Percentiles rank a stretch among this genome's conserved stretches.
Evolutionary conservation across 2,113 vertebrate species (phyloP).

Genomic region (Eubucco bourcierii): DNA sequence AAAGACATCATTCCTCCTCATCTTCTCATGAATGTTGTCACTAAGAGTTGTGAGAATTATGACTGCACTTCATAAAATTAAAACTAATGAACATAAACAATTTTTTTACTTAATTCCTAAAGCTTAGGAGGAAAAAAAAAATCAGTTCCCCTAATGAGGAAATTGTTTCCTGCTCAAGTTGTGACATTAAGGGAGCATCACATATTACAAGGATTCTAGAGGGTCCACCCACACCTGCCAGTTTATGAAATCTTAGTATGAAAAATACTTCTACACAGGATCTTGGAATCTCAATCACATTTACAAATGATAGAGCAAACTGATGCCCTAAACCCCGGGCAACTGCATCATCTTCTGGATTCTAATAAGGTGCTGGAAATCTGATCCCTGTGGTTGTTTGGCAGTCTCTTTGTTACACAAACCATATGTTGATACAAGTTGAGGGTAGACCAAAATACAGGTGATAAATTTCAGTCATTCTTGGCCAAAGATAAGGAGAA

Average conservation of each 20-base stretch:
- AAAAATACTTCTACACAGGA: neutral
- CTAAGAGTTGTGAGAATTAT: conserved; percentile 3
- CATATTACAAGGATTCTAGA: neutral
- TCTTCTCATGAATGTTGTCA: neutral
- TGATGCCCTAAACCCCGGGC: neutral
- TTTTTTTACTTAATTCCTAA: neutral
- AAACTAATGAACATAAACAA: conserved; percentile 34
- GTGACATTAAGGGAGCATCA: neutral
- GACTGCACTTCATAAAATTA: conserved; percentile 9
- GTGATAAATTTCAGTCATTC: conserved; percentile 27
- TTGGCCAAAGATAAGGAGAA: neutral
- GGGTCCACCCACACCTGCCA: neutral
- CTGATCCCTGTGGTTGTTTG: neutral
- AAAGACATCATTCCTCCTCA: neutral
- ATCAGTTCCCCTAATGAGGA: neutral
- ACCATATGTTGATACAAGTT: neutral
- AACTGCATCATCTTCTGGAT: neutral
- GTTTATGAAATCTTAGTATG: neutral
- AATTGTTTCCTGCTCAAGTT: neutral
- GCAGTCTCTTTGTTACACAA: neutral
- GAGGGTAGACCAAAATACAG: neutral
- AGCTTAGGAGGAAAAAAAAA: neutral
- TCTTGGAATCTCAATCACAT: neutral
- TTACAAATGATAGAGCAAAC: neutral
- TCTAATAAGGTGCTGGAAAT: neutral